Evolutionary conservation across 2,797 vertebrate species (phyloP), one percentile per base, ranked within the genome.

Genomic region (Sphaeramia orbicularis): DNA sequence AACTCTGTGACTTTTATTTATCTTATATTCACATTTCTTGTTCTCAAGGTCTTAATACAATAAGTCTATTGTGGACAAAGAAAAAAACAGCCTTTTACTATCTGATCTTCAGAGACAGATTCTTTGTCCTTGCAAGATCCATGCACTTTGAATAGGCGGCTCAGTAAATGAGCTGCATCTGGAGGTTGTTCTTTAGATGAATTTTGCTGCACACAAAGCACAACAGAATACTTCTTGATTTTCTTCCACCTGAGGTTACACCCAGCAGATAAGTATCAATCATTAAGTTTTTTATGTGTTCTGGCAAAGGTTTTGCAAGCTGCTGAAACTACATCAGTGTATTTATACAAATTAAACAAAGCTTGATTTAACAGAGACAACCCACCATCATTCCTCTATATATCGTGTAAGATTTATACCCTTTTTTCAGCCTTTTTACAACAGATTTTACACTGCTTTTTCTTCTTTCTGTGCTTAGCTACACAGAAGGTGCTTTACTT

Each of bases 41-140:
- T 21, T 53, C 36, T 45, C 61, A 55, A 69, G 52, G 57, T 54
- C 50, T 56, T 21, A 32, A 42, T 47, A 37, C 35, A 64, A 36
- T 32, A 58, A 8, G 11, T 52, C 47, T 55, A 16, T 41, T 58
- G 45, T 38, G 15, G 40, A 15, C 56, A 21, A 21, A 24, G 24
- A 13, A 49, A 53, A 73, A 70, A 62, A 43, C 6, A 50, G 9
- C 14, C 15, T 41, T 76, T 71, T 45, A 43, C 37, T 63, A 19
- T 38, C 21, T 63, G 18, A 38, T 9, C 42, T 63, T 63, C 36
- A 70, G 41, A 82, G 63, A 61, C 48, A 5, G 40, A 5, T 43
- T 66, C 5, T 52, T 55, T 73, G 71, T 78, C 79, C 74, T 83
- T 85, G 69, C 10, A 49, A 41, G 66, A 73, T 30, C 47, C 21